These are phyloP conservation scores for Capitella teleta DNA, from an alignment of 1,140 invertebrate species.

Conservation along the genomic window DNA sequence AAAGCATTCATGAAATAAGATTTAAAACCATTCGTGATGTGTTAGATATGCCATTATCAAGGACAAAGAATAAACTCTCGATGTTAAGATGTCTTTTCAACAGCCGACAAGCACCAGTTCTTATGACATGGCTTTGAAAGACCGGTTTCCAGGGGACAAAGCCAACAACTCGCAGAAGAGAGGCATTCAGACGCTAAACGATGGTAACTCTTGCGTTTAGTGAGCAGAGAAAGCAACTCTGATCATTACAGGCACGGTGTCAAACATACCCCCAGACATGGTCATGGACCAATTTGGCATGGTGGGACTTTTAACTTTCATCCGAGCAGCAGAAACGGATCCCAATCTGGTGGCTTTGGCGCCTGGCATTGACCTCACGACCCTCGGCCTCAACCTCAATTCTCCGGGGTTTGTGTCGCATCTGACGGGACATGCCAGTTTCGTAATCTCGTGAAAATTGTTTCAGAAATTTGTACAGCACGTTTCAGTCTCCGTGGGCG, in stretches of 20 bases:
- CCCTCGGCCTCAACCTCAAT: constrained; percentile 85
- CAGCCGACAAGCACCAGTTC: not conserved
- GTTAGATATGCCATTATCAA: too few species aligned
- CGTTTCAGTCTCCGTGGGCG: constrained; percentile 95
- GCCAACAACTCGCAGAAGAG: constrained; percentile 44
- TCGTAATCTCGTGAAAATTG: too few species aligned
- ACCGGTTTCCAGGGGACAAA: constrained; percentile 21
- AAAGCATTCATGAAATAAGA: too few species aligned
- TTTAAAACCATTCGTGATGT: too few species aligned
- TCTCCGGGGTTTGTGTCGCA: constrained; percentile 4
- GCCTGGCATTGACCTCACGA: constrained; percentile 91
- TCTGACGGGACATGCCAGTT: too few species aligned
- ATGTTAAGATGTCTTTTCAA: too few species aligned
- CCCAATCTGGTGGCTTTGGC: constrained; percentile 88
- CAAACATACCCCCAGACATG: constrained; percentile 96
- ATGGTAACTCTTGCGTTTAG: constrained; percentile 62
- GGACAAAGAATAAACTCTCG: too few species aligned
- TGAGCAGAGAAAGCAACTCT: not conserved
- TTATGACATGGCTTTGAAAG: constrained; percentile 31
- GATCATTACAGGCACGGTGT: constrained; percentile 52
- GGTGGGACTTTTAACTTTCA: constrained; percentile 92
- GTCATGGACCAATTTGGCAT: constrained; percentile 99
- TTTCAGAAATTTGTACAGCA: constrained; percentile 46
- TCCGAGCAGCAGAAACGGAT: constrained; percentile 91
- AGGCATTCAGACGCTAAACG: constrained; percentile 85